Conservation (phyloP, 2,888 invertebrate genomes). For the Catocala fraxini region DNA sequence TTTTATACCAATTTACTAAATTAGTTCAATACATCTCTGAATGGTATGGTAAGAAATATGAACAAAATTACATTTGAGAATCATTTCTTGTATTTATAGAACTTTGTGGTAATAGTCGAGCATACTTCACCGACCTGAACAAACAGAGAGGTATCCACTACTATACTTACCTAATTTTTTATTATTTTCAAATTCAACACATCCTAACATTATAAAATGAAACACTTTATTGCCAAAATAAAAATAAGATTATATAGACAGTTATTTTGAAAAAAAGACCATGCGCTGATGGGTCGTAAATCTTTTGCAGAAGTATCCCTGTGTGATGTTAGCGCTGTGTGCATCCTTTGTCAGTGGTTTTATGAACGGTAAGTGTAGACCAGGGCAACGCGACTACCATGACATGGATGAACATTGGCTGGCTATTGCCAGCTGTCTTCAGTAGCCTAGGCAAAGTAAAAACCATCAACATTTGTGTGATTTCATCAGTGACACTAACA, state of each 20-base stretch:
- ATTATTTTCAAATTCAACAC: conserved; percentile 62
- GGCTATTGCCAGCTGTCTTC: conserved; percentile 64
- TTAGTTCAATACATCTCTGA: conserved; percentile 67
- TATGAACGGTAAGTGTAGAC: conserved; percentile 90
- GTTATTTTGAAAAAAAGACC: conserved; percentile 72
- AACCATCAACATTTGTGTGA: conserved; percentile 68
- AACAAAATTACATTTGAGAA: conserved; percentile 86
- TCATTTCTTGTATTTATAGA: conserved; percentile 89
- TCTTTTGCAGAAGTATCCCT: conserved; percentile 93
- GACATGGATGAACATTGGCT: conserved; percentile 68
- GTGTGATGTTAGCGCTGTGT: conserved; percentile 90
- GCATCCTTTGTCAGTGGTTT: conserved; percentile 89
- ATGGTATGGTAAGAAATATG: conserved; percentile 63
- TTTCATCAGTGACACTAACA: conserved; percentile 64
- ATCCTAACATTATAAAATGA: conserved; percentile 55
- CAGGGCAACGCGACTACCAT: conserved; percentile 78
- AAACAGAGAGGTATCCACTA: conserved; percentile 87
- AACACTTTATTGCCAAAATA: conserved; percentile 33
- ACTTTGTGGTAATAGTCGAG: conserved; percentile 89
- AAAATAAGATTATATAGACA: conserved; percentile 58
- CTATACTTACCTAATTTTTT: conserved; percentile 80
- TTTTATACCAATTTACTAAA: neutral
- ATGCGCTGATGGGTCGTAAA: conserved; percentile 91
- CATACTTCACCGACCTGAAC: conserved; percentile 88
- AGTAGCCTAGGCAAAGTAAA: conserved; percentile 75